Base-by-base conservation (phyloP, 2,888 invertebrate species). In the Sarcophaga rosellei region DNA sequence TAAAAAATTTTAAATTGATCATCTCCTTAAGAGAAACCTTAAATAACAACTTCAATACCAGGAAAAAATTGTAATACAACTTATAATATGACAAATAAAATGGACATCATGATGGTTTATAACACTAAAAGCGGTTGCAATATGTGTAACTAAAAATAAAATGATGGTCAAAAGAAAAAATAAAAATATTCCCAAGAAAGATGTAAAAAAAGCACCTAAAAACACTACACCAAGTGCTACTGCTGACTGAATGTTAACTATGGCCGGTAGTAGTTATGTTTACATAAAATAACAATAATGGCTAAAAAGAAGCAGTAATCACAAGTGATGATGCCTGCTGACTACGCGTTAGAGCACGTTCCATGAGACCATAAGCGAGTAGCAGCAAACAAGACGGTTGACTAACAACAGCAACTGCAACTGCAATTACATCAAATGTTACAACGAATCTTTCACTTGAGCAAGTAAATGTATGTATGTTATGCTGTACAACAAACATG, bases 241-340 rank as follows among this genome's bases (percentile, higher is more conserved):
- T 61, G 73, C 80, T 10, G 35, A 8, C 8, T 77, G 74, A 86
- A 86, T 81, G 77, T 57, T 84, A 84, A 77, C 81, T 81, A 84
- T 84, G 86, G 86, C 72, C 84, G 84, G 86, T 83, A 35, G 35
- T 10, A 86, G 86, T 86, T 86, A 78, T 86, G 86, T 86, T 86
- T 70, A 86, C 86, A 86, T 81, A 84, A 80, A 82, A 82, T 83
- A 86, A 86, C 86, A 86, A 82, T 82, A 82, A 83, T 83, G 82
- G 77, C 35, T 35, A 8, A 35, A 35, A 35, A 74, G 69, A 61
- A 79, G 78, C 81, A 84, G 84, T 86, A 81, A 86, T 84, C 81
- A 86, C 45, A 86, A 86, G 86, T 81, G 81, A 86, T 84, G 86
- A 81, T 86, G 86, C 86, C 86, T 86, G 86, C 84, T 86, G 84